Percentiles rank a stretch among this genome's conserved stretches.
Conservation (phyloP, 2,888 invertebrate species). For the Girardia tigrina region DNA sequence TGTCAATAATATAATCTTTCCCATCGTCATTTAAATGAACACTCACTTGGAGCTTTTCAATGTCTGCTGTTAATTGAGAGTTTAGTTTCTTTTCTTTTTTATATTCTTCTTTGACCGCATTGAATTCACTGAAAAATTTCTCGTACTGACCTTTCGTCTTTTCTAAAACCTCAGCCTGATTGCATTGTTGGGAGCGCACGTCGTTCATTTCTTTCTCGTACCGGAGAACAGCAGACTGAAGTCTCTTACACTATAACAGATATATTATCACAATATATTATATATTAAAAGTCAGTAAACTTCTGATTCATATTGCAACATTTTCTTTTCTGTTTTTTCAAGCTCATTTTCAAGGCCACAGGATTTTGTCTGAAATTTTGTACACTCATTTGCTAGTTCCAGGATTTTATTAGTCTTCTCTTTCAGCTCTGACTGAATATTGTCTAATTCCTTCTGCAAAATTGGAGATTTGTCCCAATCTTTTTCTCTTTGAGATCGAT, state of each 20-base stretch:
- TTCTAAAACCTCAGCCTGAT: neutral
- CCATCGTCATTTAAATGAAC: no score
- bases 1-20: no score
- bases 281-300: neutral
- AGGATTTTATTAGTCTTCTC: neutral
- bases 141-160: neutral
- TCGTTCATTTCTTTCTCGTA: neutral
- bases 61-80: neutral
- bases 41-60: conserved; percentile 7
- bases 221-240: neutral
- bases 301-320: neutral
- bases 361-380: neutral
- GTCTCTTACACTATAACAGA: neutral
- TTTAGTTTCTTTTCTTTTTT: neutral
- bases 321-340: neutral
- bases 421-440: neutral
- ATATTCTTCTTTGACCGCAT: neutral
- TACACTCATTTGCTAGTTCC: neutral
- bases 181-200: neutral
- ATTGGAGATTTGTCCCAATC: neutral
- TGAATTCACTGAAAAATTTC: conserved; percentile 7
- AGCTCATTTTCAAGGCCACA: neutral
- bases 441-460: neutral
- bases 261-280: neutral
- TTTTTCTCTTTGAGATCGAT: no score